phyloP scores from a whole-genome alignment of 1,140 invertebrate species.

The Babylonia areolata region DNA sequence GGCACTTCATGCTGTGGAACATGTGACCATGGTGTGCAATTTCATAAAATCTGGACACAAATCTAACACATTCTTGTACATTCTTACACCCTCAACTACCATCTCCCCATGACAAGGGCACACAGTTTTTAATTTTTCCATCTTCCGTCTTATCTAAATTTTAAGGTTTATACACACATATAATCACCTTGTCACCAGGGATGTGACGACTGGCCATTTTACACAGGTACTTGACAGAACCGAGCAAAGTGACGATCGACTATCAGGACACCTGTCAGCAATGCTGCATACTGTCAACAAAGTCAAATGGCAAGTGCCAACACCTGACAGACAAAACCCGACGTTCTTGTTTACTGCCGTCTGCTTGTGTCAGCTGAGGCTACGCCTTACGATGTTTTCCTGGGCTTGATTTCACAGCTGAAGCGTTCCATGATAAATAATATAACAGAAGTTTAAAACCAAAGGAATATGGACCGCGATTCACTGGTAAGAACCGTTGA shows the following conservation, averaged over 20 bases:
- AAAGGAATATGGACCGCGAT: neutral
- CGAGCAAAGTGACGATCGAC: neutral
- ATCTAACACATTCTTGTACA: too few relatives aligned
- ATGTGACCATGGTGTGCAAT: too few relatives aligned
- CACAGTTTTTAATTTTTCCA: too few relatives aligned
- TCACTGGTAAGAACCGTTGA: neutral
- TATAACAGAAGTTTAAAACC: neutral
- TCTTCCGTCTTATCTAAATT: too few relatives aligned
- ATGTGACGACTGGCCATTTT: slow-evolving; percentile 57
- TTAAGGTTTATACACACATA: too few relatives aligned
- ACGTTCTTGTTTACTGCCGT: slow-evolving; percentile 22
- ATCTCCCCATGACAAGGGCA: too few relatives aligned
- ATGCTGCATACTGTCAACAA: slow-evolving; percentile 24
- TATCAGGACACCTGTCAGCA: slow-evolving; percentile 22
- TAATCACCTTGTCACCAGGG: slow-evolving; percentile 65
- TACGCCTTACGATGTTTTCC: slow-evolving; percentile 35
- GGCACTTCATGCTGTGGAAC: too few relatives aligned
- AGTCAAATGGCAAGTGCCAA: slow-evolving; percentile 9
- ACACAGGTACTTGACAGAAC: neutral
- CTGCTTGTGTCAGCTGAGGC: slow-evolving; percentile 31
- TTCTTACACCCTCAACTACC: too few relatives aligned
- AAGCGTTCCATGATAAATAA: neutral
- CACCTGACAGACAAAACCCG: slow-evolving; percentile 26
- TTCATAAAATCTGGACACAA: too few relatives aligned
- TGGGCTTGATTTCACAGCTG: neutral